Base-by-base conservation (phyloP, 1,140 invertebrate genomes). In the Saccostrea cuccullata region DNA sequence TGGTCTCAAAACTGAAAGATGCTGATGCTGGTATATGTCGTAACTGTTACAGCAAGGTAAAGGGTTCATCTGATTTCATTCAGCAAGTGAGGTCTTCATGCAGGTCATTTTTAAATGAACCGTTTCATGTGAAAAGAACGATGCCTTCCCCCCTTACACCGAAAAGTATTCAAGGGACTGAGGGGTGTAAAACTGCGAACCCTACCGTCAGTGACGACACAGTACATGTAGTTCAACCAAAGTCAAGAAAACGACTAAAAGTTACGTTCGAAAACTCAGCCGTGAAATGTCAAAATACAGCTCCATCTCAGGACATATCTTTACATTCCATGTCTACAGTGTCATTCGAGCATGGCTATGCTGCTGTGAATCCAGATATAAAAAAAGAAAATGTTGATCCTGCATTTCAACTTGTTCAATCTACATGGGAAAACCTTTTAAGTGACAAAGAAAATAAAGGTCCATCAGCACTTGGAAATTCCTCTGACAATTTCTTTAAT, bases 101-200 rank as follows among this genome's bases (percentile, higher is more conserved):
- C n/a, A n/a, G n/a, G n/a, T n/a, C n/a, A n/a, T n/a, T n/a, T n/a
- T n/a, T n/a, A n/a, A 26, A 73, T 73, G 20, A 26, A 26, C 67
- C 67, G 26, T 73, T 26, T 73, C 67, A 73, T 73, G 67, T 73
- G 26, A 73, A 73, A 73, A 23, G 67, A 26, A 26, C 67, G 23
- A 73, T 73, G 67, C 67, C 67, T 26, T 73, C 67, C 23, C 67
- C 67, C 13, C 67, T 73, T 73, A 73, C 67, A 8, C 67, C 67
- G 23, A 73, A 73, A 73, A 73, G 67, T 73, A 73, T 73, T 26
- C 67, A 73, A n/a, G n/a, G n/a, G n/a, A n/a, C n/a, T n/a, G n/a
- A n/a, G 67, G 23, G n/a, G 23, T 73, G 67, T 26, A 73, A 73
- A 64, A 23, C 60, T 64, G 60, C 20, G 60, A 64, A 64, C 67